Base-by-base conservation (phyloP, 2,113 vertebrate genomes). In the Lasiurus cinereus region DNA sequence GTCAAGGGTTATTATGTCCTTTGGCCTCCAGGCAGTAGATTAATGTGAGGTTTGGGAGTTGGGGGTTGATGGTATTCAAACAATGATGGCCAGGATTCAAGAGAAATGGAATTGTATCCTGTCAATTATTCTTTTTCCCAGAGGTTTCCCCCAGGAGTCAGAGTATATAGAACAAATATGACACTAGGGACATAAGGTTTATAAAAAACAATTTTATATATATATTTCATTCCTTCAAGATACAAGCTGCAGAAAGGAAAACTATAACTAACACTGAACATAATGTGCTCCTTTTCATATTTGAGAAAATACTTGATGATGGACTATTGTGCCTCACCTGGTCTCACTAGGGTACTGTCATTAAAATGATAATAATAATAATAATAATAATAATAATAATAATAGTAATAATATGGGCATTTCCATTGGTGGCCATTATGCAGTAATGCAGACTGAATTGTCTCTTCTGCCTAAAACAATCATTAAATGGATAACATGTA, bases 1-100 rank as follows among this genome's bases (percentile, higher is more conserved):
- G 97, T 98, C 97, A 97, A 77, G 88, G 96, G 43, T 91, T 14
- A 70, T 79, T 84, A 89, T 87, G 96, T 96, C 97, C 96, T 97
- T 94, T 98, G 97, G 89, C 97, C 97, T 77, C 76, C 48, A 9
- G 70, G 78, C 97, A 98, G 98, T 97, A 98, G 98, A 98, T 97
- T n/a, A n/a, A 54, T 56, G 33, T 70, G 16, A 70, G 36, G 12
- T 69, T 56, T 72, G 50, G 70, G 77, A 70, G 50, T 27, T 59
- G 50, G 66, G 24, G 8, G 80, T 82, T 1, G 2, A 80, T 56
- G 13, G 64, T 15, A 80, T 67, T 43, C 31, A 69, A 80, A 89
- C 33, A 56, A 14, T 43, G 22, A 36, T 80, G 33, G 29, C 77
- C 36, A 82, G 14, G 66, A 27, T 72, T 82, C 69, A 56, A 72